phyloP scores from a whole-genome alignment of 2,888 invertebrate genomes.

The Drosophila atripex region DNA sequence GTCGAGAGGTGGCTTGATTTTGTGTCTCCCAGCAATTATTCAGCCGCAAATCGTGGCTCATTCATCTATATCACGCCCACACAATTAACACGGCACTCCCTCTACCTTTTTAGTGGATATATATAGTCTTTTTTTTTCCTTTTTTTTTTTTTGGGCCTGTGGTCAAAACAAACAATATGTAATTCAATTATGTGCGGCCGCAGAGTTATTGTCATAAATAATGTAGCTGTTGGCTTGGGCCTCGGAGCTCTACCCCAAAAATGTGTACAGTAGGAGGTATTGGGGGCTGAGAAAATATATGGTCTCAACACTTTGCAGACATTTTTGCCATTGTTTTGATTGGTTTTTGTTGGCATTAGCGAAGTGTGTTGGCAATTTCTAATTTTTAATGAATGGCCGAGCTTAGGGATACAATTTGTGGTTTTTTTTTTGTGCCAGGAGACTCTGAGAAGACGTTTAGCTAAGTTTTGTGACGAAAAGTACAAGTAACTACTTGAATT shows the following conservation, averaged over 20 bases:
- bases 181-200: slow-evolving; percentile 74
- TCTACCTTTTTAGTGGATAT: no score
- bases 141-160: slow-evolving; percentile 1
- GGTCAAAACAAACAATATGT: slow-evolving; percentile 65
- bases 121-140: neutral
- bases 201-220: slow-evolving; percentile 70
- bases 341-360: neutral
- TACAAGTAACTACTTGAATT: no score
- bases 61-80: slow-evolving; percentile 78
- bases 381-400: no score
- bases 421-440: no score
- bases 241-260: neutral
- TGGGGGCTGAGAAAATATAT: no score
- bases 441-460: no score
- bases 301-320: slow-evolving; percentile 1
- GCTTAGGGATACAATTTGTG: no score
- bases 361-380: no score
- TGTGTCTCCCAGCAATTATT: slow-evolving; percentile 24
- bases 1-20: slow-evolving; percentile 22
- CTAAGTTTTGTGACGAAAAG: no score
- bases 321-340: slow-evolving; percentile 8
- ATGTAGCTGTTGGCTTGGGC: slow-evolving; percentile 32
- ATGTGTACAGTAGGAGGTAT: no score
- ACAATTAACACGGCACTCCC: slow-evolving; percentile 71
- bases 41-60: slow-evolving; percentile 56